Conservation (phyloP, 2,797 vertebrate species). For the Chromobotia macracanthus region DNA sequence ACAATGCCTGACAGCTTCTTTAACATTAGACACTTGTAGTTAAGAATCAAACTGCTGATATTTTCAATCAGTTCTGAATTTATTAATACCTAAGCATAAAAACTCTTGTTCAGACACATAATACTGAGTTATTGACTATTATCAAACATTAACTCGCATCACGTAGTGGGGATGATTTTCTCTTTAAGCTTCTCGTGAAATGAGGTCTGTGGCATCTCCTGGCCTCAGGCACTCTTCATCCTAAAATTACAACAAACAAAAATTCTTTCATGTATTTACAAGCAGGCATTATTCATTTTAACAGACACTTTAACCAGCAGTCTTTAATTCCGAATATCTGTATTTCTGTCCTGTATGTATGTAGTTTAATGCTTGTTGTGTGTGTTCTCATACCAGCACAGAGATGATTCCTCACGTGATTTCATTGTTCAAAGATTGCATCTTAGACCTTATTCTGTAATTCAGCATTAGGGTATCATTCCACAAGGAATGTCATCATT, state of each 20-base stretch:
- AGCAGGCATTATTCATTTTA: no score
- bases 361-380: neutral
- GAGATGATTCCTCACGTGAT: constrained; percentile 97
- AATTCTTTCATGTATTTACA: no score
- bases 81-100: neutral
- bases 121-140: no score
- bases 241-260: constrained; percentile 67
- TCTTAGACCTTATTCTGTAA: constrained; percentile 68
- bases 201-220: constrained; percentile 90
- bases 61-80: constrained; percentile 8
- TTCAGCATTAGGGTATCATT: neutral
- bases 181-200: constrained; percentile 94
- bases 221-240: constrained; percentile 97
- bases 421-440: constrained; percentile 98
- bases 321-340: neutral
- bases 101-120: no score
- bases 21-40: neutral
- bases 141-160: constrained; percentile 79
- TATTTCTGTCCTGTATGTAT: neutral
- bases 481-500: neutral
- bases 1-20: constrained; percentile 13
- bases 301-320: neutral
- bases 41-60: constrained; percentile 10
- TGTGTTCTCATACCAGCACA: constrained; percentile 87
- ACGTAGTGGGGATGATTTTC: constrained; percentile 96